Conservation (phyloP, 2,113 vertebrate species). For the Actenoides hombroni region DNA sequence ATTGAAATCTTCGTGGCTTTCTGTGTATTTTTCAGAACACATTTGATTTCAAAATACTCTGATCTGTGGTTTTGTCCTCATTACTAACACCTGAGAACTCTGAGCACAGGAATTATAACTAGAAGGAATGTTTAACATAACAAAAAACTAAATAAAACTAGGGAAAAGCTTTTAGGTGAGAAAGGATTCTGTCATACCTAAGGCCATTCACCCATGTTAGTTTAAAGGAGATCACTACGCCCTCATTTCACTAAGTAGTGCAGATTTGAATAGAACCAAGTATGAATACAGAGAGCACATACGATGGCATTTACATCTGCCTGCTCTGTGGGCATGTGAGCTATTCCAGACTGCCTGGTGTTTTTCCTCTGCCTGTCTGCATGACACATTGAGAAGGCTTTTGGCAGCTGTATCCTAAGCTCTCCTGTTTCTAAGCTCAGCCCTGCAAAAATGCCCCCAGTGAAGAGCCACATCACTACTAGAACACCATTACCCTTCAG, state of each 20-base stretch:
- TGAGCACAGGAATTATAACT: neutral
- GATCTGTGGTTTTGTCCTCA: neutral
- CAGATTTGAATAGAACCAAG: neutral
- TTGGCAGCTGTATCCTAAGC: neutral
- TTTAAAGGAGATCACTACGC: neutral
- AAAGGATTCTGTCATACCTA: neutral
- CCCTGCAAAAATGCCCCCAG: neutral
- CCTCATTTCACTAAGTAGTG: neutral
- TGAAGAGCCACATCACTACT: neutral
- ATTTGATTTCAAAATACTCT: neutral
- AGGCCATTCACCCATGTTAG: neutral
- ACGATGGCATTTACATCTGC: neutral
- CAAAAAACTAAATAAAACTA: neutral
- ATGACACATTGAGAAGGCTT: neutral
- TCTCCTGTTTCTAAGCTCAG: neutral
- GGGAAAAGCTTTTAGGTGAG: neutral
- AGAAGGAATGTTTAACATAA: neutral
- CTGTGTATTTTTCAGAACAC: neutral
- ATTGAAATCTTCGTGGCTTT: neutral
- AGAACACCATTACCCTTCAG: neutral
- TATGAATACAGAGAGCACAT: neutral
- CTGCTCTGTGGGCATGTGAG: neutral
- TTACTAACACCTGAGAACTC: neutral
- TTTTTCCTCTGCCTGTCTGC: constrained; percentile 22
- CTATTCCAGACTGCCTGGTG: neutral